Percentiles rank a stretch among this genome's conserved stretches.
These are phyloP conservation scores for Brachymystax lenok DNA, from an alignment of 2,797 vertebrate species.

Conservation along the genomic window DNA sequence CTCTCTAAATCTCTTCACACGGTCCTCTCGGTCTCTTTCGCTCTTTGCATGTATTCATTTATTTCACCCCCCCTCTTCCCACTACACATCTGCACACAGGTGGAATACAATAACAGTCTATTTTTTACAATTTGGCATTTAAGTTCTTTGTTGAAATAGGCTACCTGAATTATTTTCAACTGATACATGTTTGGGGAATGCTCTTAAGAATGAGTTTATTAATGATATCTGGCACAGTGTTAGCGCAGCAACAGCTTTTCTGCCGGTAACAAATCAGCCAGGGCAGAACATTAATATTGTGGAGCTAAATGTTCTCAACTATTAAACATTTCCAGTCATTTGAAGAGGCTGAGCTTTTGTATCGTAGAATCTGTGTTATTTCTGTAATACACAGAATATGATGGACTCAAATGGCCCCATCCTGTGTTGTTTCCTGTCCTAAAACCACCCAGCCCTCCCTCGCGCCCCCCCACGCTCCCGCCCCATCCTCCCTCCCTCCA, in stretches of 20 bases:
- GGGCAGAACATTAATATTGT: neutral
- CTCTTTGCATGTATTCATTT: constrained; percentile 73
- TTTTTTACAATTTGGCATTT: constrained; percentile 25
- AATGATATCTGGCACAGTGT: neutral
- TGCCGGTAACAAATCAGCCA: constrained; percentile 22
- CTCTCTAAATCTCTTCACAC: constrained; percentile 12
- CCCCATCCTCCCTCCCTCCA: constrained; percentile 1
- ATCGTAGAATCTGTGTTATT: constrained; percentile 29
- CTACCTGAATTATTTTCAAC: neutral
- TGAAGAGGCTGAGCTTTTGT: constrained; percentile 36
- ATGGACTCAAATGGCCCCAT: constrained; percentile 49
- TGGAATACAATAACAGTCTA: constrained; percentile 49
- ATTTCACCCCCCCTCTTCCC: constrained; percentile 61
- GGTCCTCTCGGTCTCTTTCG: constrained; percentile 34
- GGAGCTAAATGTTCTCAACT: neutral
- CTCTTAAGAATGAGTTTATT: constrained; percentile 21
- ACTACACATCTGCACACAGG: constrained; percentile 79
- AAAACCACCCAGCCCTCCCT: too few species aligned
- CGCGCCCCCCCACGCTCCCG: too few species aligned
- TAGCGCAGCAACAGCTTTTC: neutral
- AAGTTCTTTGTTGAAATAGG: neutral
- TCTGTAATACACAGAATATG: constrained; percentile 36
- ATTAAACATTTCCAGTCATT: neutral
- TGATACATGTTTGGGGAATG: neutral
- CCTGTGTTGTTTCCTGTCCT: constrained; percentile 12